Evolutionary conservation across 2,888 invertebrate genomes (phyloP), one percentile per base, ranked within the genome.

Genomic region (Leptura quadrifasciata): DNA sequence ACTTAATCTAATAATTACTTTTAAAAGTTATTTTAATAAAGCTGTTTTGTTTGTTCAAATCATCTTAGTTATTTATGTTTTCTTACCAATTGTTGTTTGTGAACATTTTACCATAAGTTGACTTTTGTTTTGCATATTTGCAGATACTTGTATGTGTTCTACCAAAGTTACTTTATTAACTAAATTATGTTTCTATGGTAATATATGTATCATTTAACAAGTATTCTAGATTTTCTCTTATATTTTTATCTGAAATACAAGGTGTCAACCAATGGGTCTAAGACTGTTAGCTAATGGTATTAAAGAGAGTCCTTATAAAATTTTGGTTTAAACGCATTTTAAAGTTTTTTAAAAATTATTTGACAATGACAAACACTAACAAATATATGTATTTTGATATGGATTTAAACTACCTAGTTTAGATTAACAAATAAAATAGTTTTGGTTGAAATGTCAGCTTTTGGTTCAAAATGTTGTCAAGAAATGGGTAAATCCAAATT

Each of bases 21-120:
- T n/a, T n/a, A n/a, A 70, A 63, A 54, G 61, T 70, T 21, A 75
- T 63, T 55, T 61, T n/a, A 18, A 54, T 27, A 57, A 60, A 68
- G 47, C 35, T 60, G 70, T 24, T 64, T 35, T 64, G 35, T 64
- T 64, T 64, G 35, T 64, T 18, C 17, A 64, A 64, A 64, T 64
- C 18, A 39, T 64, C 35, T 64, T n/a, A 35, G 64, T 64, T 64
- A 64, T 39, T 64, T 64, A 17, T 35, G 39, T 64, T 64, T 64
- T 31, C 64, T n/a, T n/a, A n/a, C n/a, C n/a, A n/a, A n/a, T 61
- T 61, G n/a, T 61, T 61, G 61, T 61, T 61, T 61, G 17, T 61
- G 10, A 61, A 27, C 61, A 61, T 61, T 61, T 61, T 61, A 61
- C 61, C 63, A 63, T 12, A 54, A 63, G 63, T 63, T 63, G 15